These are phyloP conservation scores for Trichopria drosophilae DNA, from an alignment of 2,888 invertebrate genomes.

Conservation along the genomic window DNA sequence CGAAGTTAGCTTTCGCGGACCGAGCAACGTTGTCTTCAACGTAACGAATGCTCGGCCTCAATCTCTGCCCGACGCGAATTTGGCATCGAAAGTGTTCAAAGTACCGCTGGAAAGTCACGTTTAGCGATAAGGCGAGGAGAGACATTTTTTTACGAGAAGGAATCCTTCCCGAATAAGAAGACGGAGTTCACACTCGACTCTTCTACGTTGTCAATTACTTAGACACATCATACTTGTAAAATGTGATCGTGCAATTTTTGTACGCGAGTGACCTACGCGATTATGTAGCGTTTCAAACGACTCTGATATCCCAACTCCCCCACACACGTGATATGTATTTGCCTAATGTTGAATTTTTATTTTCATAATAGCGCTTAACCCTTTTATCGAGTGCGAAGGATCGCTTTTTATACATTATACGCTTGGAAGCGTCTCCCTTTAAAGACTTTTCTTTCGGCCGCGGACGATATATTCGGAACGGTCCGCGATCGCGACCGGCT, in stretches of 20 bases:
- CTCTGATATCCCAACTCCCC: too few species aligned
- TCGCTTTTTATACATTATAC: too few species aligned
- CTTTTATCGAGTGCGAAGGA: too few species aligned
- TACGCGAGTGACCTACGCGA: constrained; percentile 33
- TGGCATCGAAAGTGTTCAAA: constrained; percentile 60
- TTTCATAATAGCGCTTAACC: constrained; percentile 37
- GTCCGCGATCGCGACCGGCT: too few species aligned
- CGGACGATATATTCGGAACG: too few species aligned
- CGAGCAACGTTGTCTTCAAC: constrained; percentile 62
- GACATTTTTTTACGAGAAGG: too few species aligned
- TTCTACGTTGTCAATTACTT: constrained; percentile 48
- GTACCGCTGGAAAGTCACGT: constrained; percentile 66
- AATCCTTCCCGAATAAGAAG: too few species aligned
- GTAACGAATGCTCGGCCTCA: constrained; percentile 61
- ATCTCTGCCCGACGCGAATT: constrained; percentile 60
- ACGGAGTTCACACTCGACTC: too few species aligned
- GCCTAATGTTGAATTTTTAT: constrained; percentile 39
- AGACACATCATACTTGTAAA: constrained; percentile 44
- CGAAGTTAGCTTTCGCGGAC: constrained; percentile 61
- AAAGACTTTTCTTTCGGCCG: too few species aligned
- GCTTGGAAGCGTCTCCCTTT: too few species aligned
- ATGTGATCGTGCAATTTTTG: constrained; percentile 51
- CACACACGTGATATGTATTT: constrained; percentile 24
- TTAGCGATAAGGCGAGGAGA: too few species aligned
- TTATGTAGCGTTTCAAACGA: constrained; percentile 34